Conservation (phyloP, 2,797 vertebrate species). For the Galago senegalensis region DNA sequence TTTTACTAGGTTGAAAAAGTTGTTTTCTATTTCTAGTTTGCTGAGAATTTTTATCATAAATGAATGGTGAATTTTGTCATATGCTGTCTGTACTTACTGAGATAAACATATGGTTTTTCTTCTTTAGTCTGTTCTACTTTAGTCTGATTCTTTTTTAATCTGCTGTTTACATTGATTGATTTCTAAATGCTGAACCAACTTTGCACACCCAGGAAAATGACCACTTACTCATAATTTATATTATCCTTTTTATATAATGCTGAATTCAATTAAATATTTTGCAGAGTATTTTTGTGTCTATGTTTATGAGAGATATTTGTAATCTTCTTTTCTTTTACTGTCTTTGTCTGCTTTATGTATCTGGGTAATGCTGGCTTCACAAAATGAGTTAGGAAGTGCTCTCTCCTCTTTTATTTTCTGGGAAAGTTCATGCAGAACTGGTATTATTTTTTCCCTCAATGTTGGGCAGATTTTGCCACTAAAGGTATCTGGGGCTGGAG, state of each 20-base stretch:
- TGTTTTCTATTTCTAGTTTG: slow-evolving; percentile 4
- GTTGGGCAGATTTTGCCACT: background rate
- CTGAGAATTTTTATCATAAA: slow-evolving; percentile 11
- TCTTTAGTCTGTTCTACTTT: slow-evolving; percentile 42
- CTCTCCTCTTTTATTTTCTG: background rate
- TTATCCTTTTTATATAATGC: background rate
- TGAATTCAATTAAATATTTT: slow-evolving; percentile 2
- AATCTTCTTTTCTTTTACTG: background rate
- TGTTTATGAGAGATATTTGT: background rate
- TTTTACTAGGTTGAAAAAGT: slow-evolving; percentile 10
- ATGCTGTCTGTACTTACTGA: background rate
- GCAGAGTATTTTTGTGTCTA: background rate
- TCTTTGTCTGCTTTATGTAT: background rate
- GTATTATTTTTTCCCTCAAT: slow-evolving; percentile 6
- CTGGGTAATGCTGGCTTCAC: background rate
- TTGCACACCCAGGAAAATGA: slow-evolving; percentile 12
- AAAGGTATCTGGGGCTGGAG: background rate
- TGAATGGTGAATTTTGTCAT: background rate
- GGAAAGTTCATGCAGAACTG: background rate
- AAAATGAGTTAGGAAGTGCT: background rate
- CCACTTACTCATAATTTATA: background rate
- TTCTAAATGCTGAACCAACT: slow-evolving; percentile 15
- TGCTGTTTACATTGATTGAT: background rate
- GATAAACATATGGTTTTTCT: slow-evolving; percentile 11
- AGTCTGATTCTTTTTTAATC: slow-evolving; percentile 8